A percentile compares a stretch with the other conserved stretches of the same genome.
Conservation (phyloP, 2,113 vertebrate species). For the Ammodramus savannarum region DNA sequence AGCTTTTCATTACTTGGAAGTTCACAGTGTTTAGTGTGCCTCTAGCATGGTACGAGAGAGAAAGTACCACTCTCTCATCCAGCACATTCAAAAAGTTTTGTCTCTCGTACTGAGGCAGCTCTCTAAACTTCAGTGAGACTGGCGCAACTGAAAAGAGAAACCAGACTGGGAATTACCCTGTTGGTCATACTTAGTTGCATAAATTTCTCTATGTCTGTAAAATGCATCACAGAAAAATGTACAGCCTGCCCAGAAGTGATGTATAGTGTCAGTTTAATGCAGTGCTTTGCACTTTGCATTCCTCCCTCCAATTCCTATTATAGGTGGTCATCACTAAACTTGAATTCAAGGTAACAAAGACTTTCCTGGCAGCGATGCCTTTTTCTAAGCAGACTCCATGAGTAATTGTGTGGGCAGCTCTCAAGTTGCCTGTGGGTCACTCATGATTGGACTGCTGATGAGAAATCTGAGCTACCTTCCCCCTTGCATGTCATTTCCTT, state of each 20-base stretch:
- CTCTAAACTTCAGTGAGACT: background rate
- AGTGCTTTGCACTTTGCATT: conserved; percentile 7
- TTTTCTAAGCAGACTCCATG: background rate
- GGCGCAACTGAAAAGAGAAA: background rate
- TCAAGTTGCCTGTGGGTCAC: background rate
- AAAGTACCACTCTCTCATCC: background rate
- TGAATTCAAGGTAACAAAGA: conserved; percentile 27
- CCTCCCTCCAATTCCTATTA: background rate
- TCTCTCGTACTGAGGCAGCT: background rate
- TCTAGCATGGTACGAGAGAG: background rate
- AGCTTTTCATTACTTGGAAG: background rate
- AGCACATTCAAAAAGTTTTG: background rate
- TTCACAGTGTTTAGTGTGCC: background rate
- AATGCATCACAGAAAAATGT: background rate
- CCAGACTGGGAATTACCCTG: background rate
- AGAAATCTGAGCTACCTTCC: background rate
- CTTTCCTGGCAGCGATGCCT: background rate
- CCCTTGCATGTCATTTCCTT: background rate
- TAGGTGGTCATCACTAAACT: conserved; percentile 1
- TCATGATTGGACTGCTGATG: conserved; percentile 24
- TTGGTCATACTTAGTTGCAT: background rate
- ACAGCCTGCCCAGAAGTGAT: background rate
- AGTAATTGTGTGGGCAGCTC: conserved; percentile 37
- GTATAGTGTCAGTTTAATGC: background rate
- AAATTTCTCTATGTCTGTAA: conserved; percentile 17